A percentile compares a stretch with the other conserved stretches of the same genome.
Evolutionary conservation across 2,888 invertebrate species (phyloP).

Genomic region (Pilophorus perplexus): DNA sequence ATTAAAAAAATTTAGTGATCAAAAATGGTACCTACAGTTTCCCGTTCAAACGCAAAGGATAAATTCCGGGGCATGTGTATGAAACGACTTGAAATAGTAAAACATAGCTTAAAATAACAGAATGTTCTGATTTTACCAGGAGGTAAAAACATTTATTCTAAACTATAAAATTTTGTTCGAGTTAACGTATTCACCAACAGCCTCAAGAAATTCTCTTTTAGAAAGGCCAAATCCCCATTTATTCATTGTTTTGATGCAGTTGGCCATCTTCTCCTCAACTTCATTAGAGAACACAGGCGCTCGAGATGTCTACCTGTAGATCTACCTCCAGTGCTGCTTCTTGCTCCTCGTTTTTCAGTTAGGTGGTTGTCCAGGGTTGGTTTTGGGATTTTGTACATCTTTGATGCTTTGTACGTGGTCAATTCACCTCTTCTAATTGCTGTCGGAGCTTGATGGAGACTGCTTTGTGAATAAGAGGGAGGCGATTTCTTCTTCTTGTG

Average conservation of each 20-base stretch:
- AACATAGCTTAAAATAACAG: no score
- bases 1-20: no score
- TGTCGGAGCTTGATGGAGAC: background rate
- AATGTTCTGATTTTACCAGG: no score
- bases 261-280: slow-evolving; percentile 15
- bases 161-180: no score
- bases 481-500: slow-evolving; percentile 10
- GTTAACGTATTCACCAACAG: background rate
- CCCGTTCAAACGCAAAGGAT: no score
- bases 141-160: no score
- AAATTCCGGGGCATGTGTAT: no score
- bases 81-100: no score
- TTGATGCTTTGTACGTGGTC: background rate
- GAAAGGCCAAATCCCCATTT: slow-evolving; percentile 1
- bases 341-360: slow-evolving; percentile 2
- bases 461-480: background rate
- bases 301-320: no score
- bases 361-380: slow-evolving; percentile 15
- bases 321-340: slow-evolving; percentile 12
- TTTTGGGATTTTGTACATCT: slow-evolving; percentile 11
- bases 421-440: slow-evolving; percentile 4
- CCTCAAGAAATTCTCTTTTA: slow-evolving; percentile 6
- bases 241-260: slow-evolving; percentile 14
- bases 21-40: no score
- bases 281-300: slow-evolving; percentile 5